These are phyloP conservation scores for Chloromyia formosa DNA, from an alignment of 2,888 invertebrate genomes.

Conservation along the genomic window DNA sequence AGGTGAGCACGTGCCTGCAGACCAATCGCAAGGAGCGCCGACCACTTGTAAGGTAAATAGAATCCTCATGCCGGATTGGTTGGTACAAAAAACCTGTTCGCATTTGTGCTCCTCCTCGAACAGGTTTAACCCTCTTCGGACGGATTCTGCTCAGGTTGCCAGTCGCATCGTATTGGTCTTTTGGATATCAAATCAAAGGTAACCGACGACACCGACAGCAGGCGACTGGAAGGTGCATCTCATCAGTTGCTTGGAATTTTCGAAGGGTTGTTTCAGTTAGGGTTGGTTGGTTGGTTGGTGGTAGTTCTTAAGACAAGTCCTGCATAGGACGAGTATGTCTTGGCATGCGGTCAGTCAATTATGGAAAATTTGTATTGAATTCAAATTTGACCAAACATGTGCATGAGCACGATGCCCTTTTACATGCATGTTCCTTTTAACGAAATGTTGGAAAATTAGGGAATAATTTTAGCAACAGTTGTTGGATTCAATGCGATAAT, in stretches of 20 bases:
- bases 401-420: slow-evolving; percentile 36
- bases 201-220: slow-evolving; percentile 5
- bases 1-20: slow-evolving; percentile 45
- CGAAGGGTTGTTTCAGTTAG: not conserved
- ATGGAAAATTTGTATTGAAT: slow-evolving; percentile 41
- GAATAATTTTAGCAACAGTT: slow-evolving; percentile 17
- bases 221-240: not conserved
- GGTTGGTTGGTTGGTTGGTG: not conserved
- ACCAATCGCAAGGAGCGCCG: slow-evolving; percentile 46
- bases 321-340: not conserved
- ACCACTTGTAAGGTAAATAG: slow-evolving; percentile 44
- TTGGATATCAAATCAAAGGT: slow-evolving; percentile 5
- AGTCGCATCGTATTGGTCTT: not conserved
- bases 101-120: slow-evolving; percentile 10
- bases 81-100: slow-evolving; percentile 10
- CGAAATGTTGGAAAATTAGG: not conserved
- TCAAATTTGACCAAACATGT: slow-evolving; percentile 34
- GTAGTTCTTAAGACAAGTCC: not conserved
- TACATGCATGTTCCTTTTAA: not conserved
- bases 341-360: slow-evolving; percentile 37
- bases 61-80: slow-evolving; percentile 23
- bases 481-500: slow-evolving; percentile 8
- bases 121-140: slow-evolving; percentile 11
- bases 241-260: not conserved
- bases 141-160: not conserved